Evolutionary conservation across 2,888 invertebrate genomes (phyloP), one percentile per base, ranked within the genome.

Genomic region (Caradrina kadenii): DNA sequence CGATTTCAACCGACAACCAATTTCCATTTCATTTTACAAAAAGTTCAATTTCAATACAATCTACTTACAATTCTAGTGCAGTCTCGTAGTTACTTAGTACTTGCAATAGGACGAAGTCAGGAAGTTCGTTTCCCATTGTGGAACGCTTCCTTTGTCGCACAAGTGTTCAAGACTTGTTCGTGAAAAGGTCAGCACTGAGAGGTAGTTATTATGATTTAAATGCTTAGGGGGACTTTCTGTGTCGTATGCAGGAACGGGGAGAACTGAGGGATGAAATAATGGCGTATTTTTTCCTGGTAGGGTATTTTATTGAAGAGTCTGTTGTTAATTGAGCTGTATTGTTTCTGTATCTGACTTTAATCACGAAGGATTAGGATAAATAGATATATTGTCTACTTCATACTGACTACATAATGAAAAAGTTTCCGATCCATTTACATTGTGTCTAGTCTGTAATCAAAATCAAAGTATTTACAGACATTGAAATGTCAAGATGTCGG

Each of bases 71-170:
- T 22, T 0, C 8, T 7, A 45, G n/a, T n/a, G 4, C 6, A 59
- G 31, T 26, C 21, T 11, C 62, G 31, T 21, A 56, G 55, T 31
- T 67, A 54, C 78, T 66, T 53, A 26, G 19, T 50, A 50, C 58
- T 17, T 19, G 17, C 49, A 48, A 49, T 63, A 58, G 69, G 63
- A 71, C 59, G 66, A 63, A 55, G 56, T 80, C 68, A 66, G 67
- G 50, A 69, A 64, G 59, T 63, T 82, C 67, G 80, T 81, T 82
- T 81, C 83, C 77, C 35, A 59, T 56, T 39, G 70, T 63, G 50
- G 56, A 58, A 10, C 6, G 68, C 39, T 72, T 82, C 80, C 83
- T 80, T 80, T 77, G 72, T 72, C 55, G 55, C 39, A 39, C 63
- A 35, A 66, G 52, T 61, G 70, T 56, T 69, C 60, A 53, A 48